Conservation (phyloP, 2,888 invertebrate genomes). For the Beris chalybata region DNA sequence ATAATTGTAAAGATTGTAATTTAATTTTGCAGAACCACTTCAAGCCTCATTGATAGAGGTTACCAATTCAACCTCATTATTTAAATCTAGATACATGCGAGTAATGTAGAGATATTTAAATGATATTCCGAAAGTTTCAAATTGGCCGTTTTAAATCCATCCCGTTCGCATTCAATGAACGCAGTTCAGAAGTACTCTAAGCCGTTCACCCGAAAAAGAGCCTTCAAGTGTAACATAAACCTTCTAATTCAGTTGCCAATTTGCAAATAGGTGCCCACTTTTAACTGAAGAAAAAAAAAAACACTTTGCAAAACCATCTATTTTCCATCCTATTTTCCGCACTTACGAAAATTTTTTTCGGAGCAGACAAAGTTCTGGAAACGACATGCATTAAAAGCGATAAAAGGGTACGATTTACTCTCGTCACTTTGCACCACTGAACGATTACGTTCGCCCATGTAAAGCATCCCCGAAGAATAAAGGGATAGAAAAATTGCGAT, state of each 20-base stretch:
- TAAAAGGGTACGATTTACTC: constrained; percentile 35
- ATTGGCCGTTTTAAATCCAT: too few relatives aligned
- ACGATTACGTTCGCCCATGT: constrained; percentile 33
- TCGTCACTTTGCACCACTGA: constrained; percentile 32
- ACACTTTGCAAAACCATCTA: constrained; percentile 31
- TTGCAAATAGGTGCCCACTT: constrained; percentile 5
- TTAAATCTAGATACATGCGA: too few relatives aligned
- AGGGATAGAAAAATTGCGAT: constrained; percentile 34
- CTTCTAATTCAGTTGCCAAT: constrained; percentile 10
- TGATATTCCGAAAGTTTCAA: too few relatives aligned
- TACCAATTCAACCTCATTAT: too few relatives aligned
- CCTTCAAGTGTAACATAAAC: constrained; percentile 23
- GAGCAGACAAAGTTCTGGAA: constrained; percentile 15
- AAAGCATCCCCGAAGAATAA: constrained; percentile 32
- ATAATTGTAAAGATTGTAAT: too few relatives aligned
- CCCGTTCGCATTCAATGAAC: too few relatives aligned
- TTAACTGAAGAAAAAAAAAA: constrained; percentile 1
- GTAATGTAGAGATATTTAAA: too few relatives aligned
- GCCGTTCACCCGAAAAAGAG: constrained; percentile 4
- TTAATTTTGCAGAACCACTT: too few relatives aligned
- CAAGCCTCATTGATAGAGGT: too few relatives aligned
- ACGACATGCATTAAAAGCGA: constrained; percentile 30
- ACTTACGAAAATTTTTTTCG: constrained; percentile 20
- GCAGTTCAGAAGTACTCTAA: background rate
- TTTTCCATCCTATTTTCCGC: constrained; percentile 17